phyloP scores from a whole-genome alignment of 1,140 invertebrate genomes.

The Macrotrachela quadricornifera region DNA sequence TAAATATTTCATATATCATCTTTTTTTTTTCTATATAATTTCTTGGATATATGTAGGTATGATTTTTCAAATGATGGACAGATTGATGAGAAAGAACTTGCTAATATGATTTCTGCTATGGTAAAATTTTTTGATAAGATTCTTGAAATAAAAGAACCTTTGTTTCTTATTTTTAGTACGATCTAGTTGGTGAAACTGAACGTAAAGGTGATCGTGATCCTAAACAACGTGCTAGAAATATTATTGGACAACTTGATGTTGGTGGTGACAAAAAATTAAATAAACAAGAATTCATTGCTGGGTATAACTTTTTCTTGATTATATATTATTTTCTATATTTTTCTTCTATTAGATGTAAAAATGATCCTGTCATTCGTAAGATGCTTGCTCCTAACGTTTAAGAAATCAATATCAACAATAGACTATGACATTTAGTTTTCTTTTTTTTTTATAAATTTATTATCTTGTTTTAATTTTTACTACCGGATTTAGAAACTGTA shows the following conservation, averaged over 20 bases:
- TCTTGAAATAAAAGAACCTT: not conserved
- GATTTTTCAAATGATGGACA: constrained; percentile 6
- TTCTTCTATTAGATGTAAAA: no score
- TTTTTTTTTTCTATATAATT: no score
- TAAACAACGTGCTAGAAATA: not conserved
- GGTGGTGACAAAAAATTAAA: constrained; percentile 1
- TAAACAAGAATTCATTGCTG: constrained; percentile 8
- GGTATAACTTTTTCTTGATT: not conserved
- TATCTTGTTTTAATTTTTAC: no score
- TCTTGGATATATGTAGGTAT: not conserved
- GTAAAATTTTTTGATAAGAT: not conserved
- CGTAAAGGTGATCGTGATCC: constrained; percentile 6
- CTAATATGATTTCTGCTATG: not conserved
- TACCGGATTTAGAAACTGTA: no score
- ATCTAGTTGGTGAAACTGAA: constrained; percentile 6
- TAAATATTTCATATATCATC: no score
- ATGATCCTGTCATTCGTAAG: no score
- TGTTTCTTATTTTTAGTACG: not conserved
- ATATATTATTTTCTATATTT: no score
- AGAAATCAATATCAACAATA: no score
- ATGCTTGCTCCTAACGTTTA: no score
- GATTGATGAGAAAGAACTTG: constrained; percentile 7
- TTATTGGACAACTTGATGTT: constrained; percentile 1
- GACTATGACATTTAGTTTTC: no score
- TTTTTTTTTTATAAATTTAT: no score